Percentiles rank a stretch among this genome's conserved stretches.
phyloP scores from a whole-genome alignment of 2,797 vertebrate genomes.

The Rhyacichthys aspro region DNA sequence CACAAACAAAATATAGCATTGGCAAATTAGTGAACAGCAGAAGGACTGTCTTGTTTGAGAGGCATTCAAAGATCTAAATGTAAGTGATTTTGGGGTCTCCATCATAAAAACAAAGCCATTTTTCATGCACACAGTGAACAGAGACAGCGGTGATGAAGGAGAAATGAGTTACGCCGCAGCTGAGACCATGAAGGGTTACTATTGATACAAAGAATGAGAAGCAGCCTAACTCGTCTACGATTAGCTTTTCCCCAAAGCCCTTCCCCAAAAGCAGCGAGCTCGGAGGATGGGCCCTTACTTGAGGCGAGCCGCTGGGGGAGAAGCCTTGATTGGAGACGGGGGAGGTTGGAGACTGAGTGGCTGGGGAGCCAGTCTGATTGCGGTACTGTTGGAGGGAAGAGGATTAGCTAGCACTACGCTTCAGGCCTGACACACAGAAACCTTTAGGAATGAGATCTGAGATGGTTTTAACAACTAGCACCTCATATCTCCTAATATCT shows the following conservation, averaged over 20 bases:
- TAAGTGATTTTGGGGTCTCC: constrained; percentile 14
- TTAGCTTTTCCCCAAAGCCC: constrained; percentile 67
- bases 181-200: constrained; percentile 65
- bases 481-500: background rate
- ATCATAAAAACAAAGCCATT: constrained; percentile 29
- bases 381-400: constrained; percentile 98
- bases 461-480: constrained; percentile 7
- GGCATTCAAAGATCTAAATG: too few species aligned
- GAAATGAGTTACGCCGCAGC: constrained; percentile 54
- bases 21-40: too few species aligned
- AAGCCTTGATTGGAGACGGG: constrained; percentile 99
- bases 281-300: constrained; percentile 89
- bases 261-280: constrained; percentile 73
- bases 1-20: too few species aligned
- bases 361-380: constrained; percentile 95
- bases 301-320: constrained; percentile 98
- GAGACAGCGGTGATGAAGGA: constrained; percentile 53
- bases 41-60: too few species aligned
- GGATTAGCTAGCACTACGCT: constrained; percentile 82
- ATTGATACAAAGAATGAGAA: constrained; percentile 68
- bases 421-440: constrained; percentile 80
- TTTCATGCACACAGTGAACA: constrained; percentile 65
- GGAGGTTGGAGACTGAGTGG: constrained; percentile 99
- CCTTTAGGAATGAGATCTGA: constrained; percentile 25
- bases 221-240: constrained; percentile 67